Conservation (phyloP, 2,888 invertebrate species). For the Zootermopsis nevadensis region DNA sequence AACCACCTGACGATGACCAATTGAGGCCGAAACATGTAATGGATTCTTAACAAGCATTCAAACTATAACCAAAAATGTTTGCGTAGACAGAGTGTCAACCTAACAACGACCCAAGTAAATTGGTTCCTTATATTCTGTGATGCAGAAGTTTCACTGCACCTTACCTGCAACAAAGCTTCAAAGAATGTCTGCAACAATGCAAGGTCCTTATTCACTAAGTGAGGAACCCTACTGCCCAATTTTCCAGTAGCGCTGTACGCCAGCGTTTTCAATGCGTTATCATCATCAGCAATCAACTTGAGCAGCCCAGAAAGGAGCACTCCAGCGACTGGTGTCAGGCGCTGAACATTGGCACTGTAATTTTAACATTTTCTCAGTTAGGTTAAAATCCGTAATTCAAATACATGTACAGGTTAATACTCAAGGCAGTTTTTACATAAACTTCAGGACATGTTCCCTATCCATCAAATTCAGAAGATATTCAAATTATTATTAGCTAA, state of each 20-base stretch:
- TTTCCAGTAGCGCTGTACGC: slow-evolving; percentile 81
- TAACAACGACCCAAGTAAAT: too few relatives aligned
- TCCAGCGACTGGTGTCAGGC: slow-evolving; percentile 74
- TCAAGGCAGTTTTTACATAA: too few relatives aligned
- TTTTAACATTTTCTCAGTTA: neutral
- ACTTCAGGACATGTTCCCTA: too few relatives aligned
- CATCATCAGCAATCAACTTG: slow-evolving; percentile 74
- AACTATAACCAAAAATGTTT: neutral
- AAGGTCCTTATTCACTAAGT: slow-evolving; percentile 76
- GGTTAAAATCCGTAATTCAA: too few relatives aligned
- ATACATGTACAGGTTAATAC: too few relatives aligned
- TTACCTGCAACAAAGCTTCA: slow-evolving; percentile 61
- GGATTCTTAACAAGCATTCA: neutral
- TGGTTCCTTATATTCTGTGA: neutral
- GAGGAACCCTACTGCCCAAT: slow-evolving; percentile 66
- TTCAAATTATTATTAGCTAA: too few relatives aligned
- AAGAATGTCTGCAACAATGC: slow-evolving; percentile 66
- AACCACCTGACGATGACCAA: too few relatives aligned
- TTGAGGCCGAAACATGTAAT: too few relatives aligned
- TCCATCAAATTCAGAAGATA: too few relatives aligned
- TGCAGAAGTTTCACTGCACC: neutral
- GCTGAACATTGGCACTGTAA: slow-evolving; percentile 54
- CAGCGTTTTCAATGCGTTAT: slow-evolving; percentile 70
- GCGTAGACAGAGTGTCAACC: too few relatives aligned
- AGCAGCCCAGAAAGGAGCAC: slow-evolving; percentile 78